Percentiles rank a stretch among this genome's conserved stretches.
phyloP scores from a whole-genome alignment of 2,113 vertebrate genomes.

The Geothlypis trichas region DNA sequence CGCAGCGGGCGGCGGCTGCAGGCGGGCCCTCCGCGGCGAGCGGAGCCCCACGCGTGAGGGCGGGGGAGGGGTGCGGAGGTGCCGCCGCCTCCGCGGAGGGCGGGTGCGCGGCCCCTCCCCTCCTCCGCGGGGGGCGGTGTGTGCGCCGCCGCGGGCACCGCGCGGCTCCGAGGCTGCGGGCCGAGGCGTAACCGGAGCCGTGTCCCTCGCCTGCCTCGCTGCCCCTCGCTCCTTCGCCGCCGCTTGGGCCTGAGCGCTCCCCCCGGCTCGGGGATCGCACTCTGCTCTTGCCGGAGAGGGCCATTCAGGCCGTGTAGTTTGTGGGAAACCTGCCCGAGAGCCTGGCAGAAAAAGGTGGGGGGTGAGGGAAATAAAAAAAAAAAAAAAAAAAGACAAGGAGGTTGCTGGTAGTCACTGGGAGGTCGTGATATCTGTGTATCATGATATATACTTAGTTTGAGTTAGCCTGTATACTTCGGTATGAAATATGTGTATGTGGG shows the following conservation, averaged over 20 bases:
- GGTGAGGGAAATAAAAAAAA: neutral
- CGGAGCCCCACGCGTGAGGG: neutral
- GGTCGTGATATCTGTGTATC: neutral
- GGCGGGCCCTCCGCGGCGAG: neutral
- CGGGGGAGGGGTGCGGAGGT: neutral
- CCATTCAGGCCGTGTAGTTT: neutral
- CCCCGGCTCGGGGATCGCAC: neutral
- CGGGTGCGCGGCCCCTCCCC: neutral
- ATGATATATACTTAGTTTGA: neutral
- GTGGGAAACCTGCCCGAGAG: neutral
- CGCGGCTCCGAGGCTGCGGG: neutral
- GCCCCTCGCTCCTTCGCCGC: neutral
- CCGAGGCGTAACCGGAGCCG: slow-evolving; percentile 6
- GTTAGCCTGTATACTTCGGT: neutral
- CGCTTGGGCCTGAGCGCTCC: neutral
- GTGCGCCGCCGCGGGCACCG: neutral
- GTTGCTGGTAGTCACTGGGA: neutral
- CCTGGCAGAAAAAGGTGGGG: neutral
- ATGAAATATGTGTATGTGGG: neutral
- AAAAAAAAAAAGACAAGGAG: no score
- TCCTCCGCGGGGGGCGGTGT: neutral
- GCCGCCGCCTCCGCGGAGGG: neutral
- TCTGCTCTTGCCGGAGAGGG: neutral
- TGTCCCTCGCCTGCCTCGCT: neutral
- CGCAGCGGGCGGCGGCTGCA: neutral